phyloP scores from a whole-genome alignment of 2,113 vertebrate species.

The Podarcis raffonei region DNA sequence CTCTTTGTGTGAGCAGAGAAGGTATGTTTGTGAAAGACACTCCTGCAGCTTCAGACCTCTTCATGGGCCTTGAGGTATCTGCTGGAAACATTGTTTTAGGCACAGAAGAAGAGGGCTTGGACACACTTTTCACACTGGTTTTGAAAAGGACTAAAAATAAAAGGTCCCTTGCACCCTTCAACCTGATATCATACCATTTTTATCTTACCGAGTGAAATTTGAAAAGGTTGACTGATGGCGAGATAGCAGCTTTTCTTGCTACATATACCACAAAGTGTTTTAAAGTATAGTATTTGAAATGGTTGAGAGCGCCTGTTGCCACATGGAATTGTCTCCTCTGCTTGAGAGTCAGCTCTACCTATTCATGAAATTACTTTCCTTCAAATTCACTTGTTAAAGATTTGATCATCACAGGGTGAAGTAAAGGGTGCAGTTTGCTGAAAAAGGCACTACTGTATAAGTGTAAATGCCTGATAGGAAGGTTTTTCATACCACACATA shows the following conservation, averaged over 20 bases:
- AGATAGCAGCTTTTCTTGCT: neutral
- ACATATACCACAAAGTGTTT: accelerated
- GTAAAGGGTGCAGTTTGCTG: neutral
- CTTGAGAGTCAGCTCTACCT: neutral
- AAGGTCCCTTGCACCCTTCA: conserved; percentile 15
- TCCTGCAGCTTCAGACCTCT: conserved; percentile 19
- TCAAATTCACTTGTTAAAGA: neutral
- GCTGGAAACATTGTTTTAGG: neutral
- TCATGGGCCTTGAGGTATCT: neutral
- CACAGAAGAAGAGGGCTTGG: neutral
- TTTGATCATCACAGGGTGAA: neutral
- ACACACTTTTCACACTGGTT: conserved; percentile 6
- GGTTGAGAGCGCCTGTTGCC: neutral
- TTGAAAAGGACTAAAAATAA: conserved; percentile 25
- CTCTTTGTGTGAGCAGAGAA: conserved; percentile 35
- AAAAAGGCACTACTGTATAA: neutral
- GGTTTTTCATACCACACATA: neutral
- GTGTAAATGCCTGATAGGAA: neutral
- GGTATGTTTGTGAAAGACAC: neutral
- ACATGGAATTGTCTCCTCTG: neutral
- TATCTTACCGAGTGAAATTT: neutral
- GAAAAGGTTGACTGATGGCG: neutral
- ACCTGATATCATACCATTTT: neutral
- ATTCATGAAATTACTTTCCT: neutral
- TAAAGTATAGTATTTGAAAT: conserved; percentile 16